Evolutionary conservation across 2,113 vertebrate species (phyloP), one percentile per base, ranked within the genome.

Genomic region (Ceyx melanurus): DNA sequence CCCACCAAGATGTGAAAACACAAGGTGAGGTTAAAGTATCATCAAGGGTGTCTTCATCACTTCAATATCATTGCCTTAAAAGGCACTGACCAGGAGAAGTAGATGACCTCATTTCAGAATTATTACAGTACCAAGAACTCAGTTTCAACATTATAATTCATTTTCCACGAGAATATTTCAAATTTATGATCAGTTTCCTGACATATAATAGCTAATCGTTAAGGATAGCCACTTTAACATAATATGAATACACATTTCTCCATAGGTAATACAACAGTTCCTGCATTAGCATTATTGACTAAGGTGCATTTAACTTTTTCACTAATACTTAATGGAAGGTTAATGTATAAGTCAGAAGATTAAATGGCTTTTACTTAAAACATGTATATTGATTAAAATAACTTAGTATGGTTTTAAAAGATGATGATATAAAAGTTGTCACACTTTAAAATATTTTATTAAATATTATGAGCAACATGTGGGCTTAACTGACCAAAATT

Each of bases 311-410:
- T 98, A 98, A 98, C 98, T 97, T 98, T 97, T 97, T 98, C 97
- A 97, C 98, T 98, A 99, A 98, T 98, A 98, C 98, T 99, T 99
- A 99, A 99, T 99, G 99, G 99, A 99, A 98, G 98, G 98, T 99
- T 99, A 99, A 99, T 99, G 98, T 97, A 98, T 96, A 98, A 98
- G 98, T 98, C 98, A 98, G 96, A 97, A 97, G 98, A 98, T 98
- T 98, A 98, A 98, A 98, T 98, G 98, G 98, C 98, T 98, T 98
- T 98, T 98, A 98, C 98, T 98, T 99, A 98, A 99, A 99, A 98
- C 97, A 98, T 98, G 97, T 98, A 97, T 99, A 99, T 99, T 98
- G 99, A 99, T 99, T 98, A 98, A 98, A 97, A 97, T 97, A 97
- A 98, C 98, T 98, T 96, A 97, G 95, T 96, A 94, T 97, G 97